Base-by-base conservation (phyloP, 2,113 vertebrate species). In the Amphiprion percula region DNA sequence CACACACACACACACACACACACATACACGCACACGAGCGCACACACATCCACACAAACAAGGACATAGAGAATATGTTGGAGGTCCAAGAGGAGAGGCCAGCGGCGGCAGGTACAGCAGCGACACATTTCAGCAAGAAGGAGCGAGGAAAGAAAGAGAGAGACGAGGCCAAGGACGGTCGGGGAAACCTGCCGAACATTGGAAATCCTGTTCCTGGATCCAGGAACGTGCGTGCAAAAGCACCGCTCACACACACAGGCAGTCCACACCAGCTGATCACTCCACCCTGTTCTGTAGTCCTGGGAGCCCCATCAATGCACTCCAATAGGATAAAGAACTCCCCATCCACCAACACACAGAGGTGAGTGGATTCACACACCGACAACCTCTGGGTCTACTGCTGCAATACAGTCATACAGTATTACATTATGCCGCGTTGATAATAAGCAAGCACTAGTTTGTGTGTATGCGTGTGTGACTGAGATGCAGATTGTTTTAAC, bases 41-140 rank as follows among this genome's bases (percentile, higher is more conserved):
- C 72, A 28, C 64, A 68, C 77, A 76, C 53, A 60, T 71, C 6
- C 82, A 63, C 86, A 84, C 87, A 90, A 52, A 88, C 86, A 84
- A 90, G 90, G 90, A 90, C 85, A 74, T 86, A 87, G 88, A 86
- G 89, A 93, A 84, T 87, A 94, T 94, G 93, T 92, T 94, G 93
- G 93, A 94, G 90, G 93, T 94, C 89, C 93, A 94, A 90, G 93
- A 94, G 92, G 93, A 94, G 83, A 92, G 93, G 89, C 91, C 93
- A 90, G 90, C 93, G 88, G 92, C 91, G 91, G 92, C 92, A 89
- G 93, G 93, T 87, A 90, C 93, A 91, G 91, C 93, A 88, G 85
- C 90, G 53, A 93, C 93, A 90, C 93, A 94, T 80, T 94, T 94
- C 80, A 91, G 68, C 80, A 94, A 94, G 87, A 94, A 93, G 85